Conservation (phyloP, 2,113 vertebrate species). For the Prolemur simus region DNA sequence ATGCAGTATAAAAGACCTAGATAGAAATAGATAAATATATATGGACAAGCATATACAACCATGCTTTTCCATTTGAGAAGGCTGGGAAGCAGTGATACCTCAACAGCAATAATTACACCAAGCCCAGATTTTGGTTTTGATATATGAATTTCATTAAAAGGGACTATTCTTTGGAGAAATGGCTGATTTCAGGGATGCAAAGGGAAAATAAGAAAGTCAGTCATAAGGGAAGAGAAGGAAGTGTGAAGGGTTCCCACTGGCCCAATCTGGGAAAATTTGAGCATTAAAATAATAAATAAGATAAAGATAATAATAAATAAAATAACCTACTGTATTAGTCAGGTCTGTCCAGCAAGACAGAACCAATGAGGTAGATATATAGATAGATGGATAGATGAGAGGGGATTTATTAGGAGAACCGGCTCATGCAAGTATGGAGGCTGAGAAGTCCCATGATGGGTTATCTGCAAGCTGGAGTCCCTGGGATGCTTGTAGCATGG, state of each 20-base stretch:
- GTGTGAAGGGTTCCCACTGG: background rate
- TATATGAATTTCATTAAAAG: background rate
- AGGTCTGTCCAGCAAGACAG: background rate
- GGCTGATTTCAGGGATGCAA: background rate
- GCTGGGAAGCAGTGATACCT: background rate
- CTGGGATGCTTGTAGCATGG: background rate
- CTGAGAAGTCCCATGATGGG: background rate
- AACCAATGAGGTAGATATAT: background rate
- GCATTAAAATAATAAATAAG: no score
- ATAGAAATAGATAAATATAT: background rate
- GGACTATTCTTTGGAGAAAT: background rate
- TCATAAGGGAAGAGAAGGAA: background rate
- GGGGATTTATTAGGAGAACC: background rate
- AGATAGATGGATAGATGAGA: background rate
- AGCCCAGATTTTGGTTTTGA: background rate
- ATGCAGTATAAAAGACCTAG: background rate
- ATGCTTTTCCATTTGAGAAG: background rate
- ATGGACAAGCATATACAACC: background rate
- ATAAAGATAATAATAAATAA: no score
- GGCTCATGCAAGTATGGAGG: background rate
- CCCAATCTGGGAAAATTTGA: background rate
- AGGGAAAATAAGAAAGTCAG: background rate
- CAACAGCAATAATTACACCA: background rate
- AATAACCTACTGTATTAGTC: background rate
- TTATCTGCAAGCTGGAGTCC: background rate